Evolutionary conservation across 2,888 invertebrate species (phyloP).

Genomic region (Sinhomidia bicolor): DNA sequence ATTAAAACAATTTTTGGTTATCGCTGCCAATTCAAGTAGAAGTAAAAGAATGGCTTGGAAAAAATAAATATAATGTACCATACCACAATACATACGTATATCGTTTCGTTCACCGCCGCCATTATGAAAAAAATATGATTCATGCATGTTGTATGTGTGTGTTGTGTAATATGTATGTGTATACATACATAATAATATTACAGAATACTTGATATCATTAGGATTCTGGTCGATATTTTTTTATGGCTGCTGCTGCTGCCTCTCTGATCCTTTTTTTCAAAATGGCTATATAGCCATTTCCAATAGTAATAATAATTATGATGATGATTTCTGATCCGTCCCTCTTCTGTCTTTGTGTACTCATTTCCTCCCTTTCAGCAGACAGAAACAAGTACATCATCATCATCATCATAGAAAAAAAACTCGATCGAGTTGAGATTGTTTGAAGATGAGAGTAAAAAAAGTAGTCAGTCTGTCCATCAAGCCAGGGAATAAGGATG

Average conservation of each 20-base stretch:
- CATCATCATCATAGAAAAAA: neutral
- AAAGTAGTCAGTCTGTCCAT: slow-evolving; percentile 32
- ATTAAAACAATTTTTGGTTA: slow-evolving; percentile 69
- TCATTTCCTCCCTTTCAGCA: slow-evolving; percentile 46
- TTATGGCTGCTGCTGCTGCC: too few species aligned
- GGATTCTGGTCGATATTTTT: neutral
- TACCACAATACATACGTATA: too few species aligned
- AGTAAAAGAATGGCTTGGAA: slow-evolving; percentile 55
- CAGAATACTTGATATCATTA: slow-evolving; percentile 59
- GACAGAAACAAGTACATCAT: slow-evolving; percentile 32
- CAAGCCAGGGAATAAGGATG: neutral
- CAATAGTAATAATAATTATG: slow-evolving; percentile 64
- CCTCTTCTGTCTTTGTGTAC: slow-evolving; percentile 68
- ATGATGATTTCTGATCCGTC: slow-evolving; percentile 68
- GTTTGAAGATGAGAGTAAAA: slow-evolving; percentile 46
- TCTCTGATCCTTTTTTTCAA: slow-evolving; percentile 51
- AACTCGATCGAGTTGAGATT: slow-evolving; percentile 38
- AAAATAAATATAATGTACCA: neutral
- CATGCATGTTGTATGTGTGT: slow-evolving; percentile 25
- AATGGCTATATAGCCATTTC: slow-evolving; percentile 63
- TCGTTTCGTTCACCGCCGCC: slow-evolving; percentile 50
- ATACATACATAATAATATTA: too few species aligned
- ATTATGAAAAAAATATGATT: slow-evolving; percentile 50
- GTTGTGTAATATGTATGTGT: neutral
- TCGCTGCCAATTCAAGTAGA: slow-evolving; percentile 63